Evolutionary conservation across 2,797 vertebrate species (phyloP), one percentile per base, ranked within the genome.

Genomic region (Mormyrus proboscirostris): DNA sequence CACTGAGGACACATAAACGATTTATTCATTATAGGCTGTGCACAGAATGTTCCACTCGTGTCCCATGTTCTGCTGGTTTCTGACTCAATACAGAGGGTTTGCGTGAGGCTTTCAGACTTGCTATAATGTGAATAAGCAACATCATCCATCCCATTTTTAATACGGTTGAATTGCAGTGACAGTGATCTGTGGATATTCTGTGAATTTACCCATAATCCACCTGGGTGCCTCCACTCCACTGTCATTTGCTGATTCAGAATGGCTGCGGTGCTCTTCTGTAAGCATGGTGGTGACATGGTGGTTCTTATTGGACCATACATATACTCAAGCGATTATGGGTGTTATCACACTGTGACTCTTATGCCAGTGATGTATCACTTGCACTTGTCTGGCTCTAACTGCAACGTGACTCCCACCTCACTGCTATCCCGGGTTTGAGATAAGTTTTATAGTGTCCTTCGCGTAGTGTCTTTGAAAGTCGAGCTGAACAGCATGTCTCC

Each of bases 401-500:
- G 83, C n/a, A 44, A 51, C 49, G 44, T 50, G 49, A 29, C 49
- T 25, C 22, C 49, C 55, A 57, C 41, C 14, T 50, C 44, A 25
- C 9, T 69, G 87, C 6, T 87, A 62, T 25, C 22, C 22, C 3
- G n/a, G 33, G n/a, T 19, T 41, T 49, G 12, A 16, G 59, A 65
- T 88, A 65, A 87, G 41, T n/a, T 65, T 29, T n/a, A 65, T n/a
- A 65, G 8, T 29, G 22, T 69, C 47, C 57, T 76, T 33, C 29
- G 65, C 29, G n/a, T 29, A 33, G 38, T 33, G 33, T 62, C 51
- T 87, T 87, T 87, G 51, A 87, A 76, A 82, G 65, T 50, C 25
- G 79, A 57, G 51, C 85, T 57, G 33, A 73, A 51, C 85, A 79
- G 55, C 89, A 65, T 87, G 89, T 55, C 84, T 50, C 14, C 82